Percentiles rank a stretch among this genome's conserved stretches.
These are phyloP conservation scores for Cephus cinctus DNA, from an alignment of 1,140 invertebrate species.

Conservation along the genomic window DNA sequence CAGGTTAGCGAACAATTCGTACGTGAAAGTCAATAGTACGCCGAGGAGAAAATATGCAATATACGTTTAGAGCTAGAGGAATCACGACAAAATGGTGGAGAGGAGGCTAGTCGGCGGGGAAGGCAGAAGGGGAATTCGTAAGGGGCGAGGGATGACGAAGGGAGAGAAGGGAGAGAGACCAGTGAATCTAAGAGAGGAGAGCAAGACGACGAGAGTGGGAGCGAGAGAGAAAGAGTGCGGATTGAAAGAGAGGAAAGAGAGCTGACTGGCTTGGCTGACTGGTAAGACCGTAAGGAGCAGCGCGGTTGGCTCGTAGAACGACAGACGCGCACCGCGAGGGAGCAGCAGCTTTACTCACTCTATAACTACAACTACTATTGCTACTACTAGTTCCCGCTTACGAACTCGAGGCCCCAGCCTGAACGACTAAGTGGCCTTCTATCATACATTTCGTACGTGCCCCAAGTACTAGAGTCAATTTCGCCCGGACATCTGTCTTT, in stretches of 20 bases:
- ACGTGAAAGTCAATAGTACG: slow-evolving; percentile 20
- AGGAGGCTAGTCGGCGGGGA: slow-evolving; percentile 10
- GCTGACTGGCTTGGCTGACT: too few relatives aligned
- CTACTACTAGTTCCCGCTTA: too few relatives aligned
- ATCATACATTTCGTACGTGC: background rate
- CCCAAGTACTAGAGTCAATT: background rate
- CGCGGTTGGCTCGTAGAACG: too few relatives aligned
- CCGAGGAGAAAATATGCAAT: slow-evolving; percentile 28
- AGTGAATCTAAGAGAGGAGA: too few relatives aligned
- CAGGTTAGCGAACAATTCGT: slow-evolving; percentile 24
- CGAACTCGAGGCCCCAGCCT: too few relatives aligned
- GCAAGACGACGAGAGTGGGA: background rate
- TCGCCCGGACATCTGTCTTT: too few relatives aligned
- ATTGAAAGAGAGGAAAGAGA: too few relatives aligned
- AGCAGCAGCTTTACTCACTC: too few relatives aligned
- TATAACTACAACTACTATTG: too few relatives aligned
- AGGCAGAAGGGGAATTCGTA: slow-evolving; percentile 12
- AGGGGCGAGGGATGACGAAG: slow-evolving; percentile 6
- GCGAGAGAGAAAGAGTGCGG: background rate
- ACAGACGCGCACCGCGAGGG: too few relatives aligned
- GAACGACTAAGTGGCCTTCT: too few relatives aligned
- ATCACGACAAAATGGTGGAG: slow-evolving; percentile 53
- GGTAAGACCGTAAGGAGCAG: too few relatives aligned
- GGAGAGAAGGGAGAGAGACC: background rate
- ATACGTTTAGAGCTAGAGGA: slow-evolving; percentile 43